Conservation (phyloP, 2,113 vertebrate species). For the Micronisus gabar region DNA sequence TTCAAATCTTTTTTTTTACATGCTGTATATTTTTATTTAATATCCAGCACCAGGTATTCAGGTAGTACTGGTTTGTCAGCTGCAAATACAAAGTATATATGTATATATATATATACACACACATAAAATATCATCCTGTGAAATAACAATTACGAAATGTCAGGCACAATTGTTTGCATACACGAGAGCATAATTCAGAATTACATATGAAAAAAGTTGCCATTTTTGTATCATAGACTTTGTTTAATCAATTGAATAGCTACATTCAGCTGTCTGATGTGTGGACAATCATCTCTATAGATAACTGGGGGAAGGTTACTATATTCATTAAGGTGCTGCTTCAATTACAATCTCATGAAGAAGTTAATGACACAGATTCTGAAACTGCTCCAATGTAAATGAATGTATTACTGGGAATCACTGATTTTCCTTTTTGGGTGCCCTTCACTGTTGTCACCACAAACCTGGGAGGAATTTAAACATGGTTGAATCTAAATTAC, state of each 20-base stretch:
- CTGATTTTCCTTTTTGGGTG: neutral
- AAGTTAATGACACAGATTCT: slow-evolving; percentile 34
- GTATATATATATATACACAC: neutral
- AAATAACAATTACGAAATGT: slow-evolving; percentile 70
- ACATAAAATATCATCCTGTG: slow-evolving; percentile 68
- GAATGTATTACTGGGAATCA: neutral
- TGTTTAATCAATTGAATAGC: slow-evolving; percentile 53
- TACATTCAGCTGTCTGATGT: slow-evolving; percentile 78
- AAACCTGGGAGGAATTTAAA: neutral
- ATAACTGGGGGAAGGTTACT: slow-evolving; percentile 52
- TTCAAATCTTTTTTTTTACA: slow-evolving; percentile 39
- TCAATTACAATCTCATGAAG: slow-evolving; percentile 50
- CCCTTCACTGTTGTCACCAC: neutral
- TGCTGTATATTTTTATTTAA: slow-evolving; percentile 60
- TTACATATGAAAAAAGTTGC: slow-evolving; percentile 27
- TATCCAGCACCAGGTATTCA: slow-evolving; percentile 71
- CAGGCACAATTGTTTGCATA: slow-evolving; percentile 67
- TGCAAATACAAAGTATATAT: slow-evolving; percentile 75
- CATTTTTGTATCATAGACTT: slow-evolving; percentile 22
- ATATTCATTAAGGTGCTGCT: slow-evolving; percentile 74
- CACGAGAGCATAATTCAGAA: slow-evolving; percentile 55
- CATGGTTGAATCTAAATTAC: neutral
- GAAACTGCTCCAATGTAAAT: slow-evolving; percentile 34
- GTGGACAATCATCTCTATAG: slow-evolving; percentile 58
- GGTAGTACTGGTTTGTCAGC: slow-evolving; percentile 74